These are phyloP conservation scores for Calliopum simillimum DNA, from an alignment of 2,888 invertebrate genomes.

Conservation along the genomic window DNA sequence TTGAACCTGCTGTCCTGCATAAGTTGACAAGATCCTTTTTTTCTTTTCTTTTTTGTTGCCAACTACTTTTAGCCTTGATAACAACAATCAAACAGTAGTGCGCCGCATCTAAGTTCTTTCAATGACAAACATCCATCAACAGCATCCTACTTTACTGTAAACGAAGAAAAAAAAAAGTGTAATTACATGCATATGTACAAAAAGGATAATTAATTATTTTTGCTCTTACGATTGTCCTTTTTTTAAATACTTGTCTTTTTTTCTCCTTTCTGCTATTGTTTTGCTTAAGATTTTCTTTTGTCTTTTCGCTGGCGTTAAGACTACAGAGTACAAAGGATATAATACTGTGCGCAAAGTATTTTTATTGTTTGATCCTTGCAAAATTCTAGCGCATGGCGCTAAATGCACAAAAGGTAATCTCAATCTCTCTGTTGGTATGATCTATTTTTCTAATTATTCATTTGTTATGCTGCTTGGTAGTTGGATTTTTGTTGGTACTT, in stretches of 20 bases:
- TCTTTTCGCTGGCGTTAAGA: slow-evolving; percentile 42
- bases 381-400: slow-evolving; percentile 41
- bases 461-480: slow-evolving; percentile 14
- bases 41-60: slow-evolving; percentile 31
- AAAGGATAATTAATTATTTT: slow-evolving; percentile 14
- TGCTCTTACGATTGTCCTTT: slow-evolving; percentile 36
- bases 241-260: slow-evolving; percentile 41
- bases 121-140: neutral
- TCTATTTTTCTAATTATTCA: slow-evolving; percentile 48
- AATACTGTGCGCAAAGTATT: slow-evolving; percentile 3
- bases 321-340: slow-evolving; percentile 18
- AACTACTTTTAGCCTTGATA: slow-evolving; percentile 15
- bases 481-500: no score
- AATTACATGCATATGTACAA: slow-evolving; percentile 41
- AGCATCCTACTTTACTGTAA: neutral
- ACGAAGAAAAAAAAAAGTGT: slow-evolving; percentile 1
- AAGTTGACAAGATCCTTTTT: slow-evolving; percentile 27
- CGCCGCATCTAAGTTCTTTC: neutral
- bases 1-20: slow-evolving; percentile 38
- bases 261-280: slow-evolving; percentile 36
- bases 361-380: slow-evolving; percentile 33
- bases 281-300: slow-evolving; percentile 16
- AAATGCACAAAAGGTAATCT: slow-evolving; percentile 42
- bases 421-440: slow-evolving; percentile 33
- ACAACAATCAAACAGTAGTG: neutral